Base-by-base conservation (phyloP, 2,888 invertebrate species). In the Melanotus villosus region DNA sequence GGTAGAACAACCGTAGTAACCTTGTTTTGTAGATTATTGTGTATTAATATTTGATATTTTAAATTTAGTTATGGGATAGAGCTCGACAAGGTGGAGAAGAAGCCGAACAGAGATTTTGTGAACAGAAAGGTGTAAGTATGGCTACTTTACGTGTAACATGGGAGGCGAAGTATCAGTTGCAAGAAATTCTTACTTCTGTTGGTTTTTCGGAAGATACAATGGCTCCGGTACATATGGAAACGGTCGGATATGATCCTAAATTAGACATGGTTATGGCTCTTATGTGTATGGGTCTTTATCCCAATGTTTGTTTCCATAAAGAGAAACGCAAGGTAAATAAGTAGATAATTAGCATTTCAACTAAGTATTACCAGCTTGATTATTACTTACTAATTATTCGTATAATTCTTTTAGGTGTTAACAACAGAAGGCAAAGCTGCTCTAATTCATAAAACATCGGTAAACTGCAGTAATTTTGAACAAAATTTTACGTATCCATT, bases 381-480 rank as follows among this genome's bases (percentile, higher is more conserved):
- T n/a, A n/a, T n/a, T n/a, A n/a, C n/a, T n/a, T n/a, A n/a, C n/a
- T n/a, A n/a, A n/a, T n/a, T n/a, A n/a, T n/a, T n/a, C n/a, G n/a
- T n/a, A n/a, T n/a, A n/a, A n/a, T n/a, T n/a, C n/a, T 75, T 76
- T 34, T 78, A 90, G 90, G 95, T 99, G 0, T 86, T 98, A 57
- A 99, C 99, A 0, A 96, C 96, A 0, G 99, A 98, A 86, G 95
- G 96, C 63, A 97, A 96, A 82, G 91, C 94, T 0, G 99, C 99
- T 0, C 87, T 99, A 1, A 93, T 99, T 71, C 97, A 98, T 86
- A 99, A 98, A 85, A 96, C 97, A 0, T 99, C 98, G 0, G 97
- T 99, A 1, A 98, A 98, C 86, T 96, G 96, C 84, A 92, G 92
- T 77, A 94, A 94, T 81, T 86, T 90, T 57, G 94, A 94, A 56